Base-by-base conservation (phyloP, 2,113 vertebrate species). In the Cynopterus brachyotis region DNA sequence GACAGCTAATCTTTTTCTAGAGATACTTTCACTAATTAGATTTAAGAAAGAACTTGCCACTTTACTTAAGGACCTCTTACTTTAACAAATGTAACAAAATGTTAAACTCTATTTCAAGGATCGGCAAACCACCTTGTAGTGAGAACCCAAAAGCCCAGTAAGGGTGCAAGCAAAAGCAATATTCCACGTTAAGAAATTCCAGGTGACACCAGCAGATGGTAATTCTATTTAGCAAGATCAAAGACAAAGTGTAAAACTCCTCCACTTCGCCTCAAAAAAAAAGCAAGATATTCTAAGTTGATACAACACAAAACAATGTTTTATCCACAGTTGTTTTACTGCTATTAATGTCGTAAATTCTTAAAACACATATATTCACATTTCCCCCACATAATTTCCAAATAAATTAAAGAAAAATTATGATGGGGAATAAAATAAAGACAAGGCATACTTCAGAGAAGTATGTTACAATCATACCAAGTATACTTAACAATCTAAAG, bases 351-450 rank as follows among this genome's bases (percentile, higher is more conserved):
- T 50, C 16, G 12, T 70, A 73, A 82, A 94, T 35, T 75, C 72
- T 90, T 95, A 81, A 96, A 89, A 95, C 40, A 89, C 72, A 92
- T 32, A 80, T 55, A 82, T 47, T 32, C 6, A 69, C 59, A 64
- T 87, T 94, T 86, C 20, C 75, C 76, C 53, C 59, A 92, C 11
- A 75, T n/a, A 30, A 73, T 57, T 64, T 72, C 59, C 45, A 91
- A 89, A 70, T 64, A 94, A 37, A 70, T 55, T 62, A 62, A 78
- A 37, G 47, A 53, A 35, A 69, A 62, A 32, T 9, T 15, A 9
- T 37, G 45, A 37, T 19, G 35, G 37, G 70, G 42, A 40, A 85
- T 22, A 70, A 20, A 84, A 35, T 22, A n/a, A 62, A 76, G 45
- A 64, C 28, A n/a, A 55, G 24, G 32, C 60, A 69, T 7, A 62